Percentiles rank a stretch among this genome's conserved stretches.
Conservation (phyloP, 2,113 vertebrate species). For the Petrocephalus microphthalmus region DNA sequence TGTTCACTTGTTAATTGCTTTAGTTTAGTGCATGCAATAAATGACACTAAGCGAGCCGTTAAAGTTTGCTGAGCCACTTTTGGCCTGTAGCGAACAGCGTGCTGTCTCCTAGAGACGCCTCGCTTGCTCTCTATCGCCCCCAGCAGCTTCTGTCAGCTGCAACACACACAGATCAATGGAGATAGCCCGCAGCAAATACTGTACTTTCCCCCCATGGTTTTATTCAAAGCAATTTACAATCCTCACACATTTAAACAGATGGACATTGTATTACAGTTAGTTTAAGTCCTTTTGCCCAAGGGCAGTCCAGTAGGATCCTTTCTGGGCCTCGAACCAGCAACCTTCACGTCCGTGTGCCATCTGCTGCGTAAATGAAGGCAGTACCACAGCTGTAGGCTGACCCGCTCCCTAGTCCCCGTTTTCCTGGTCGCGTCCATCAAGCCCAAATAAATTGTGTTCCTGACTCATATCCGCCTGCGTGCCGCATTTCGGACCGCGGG, state of each 20-base stretch:
- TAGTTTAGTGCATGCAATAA: not conserved
- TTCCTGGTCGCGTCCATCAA: not conserved
- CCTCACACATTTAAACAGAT: not conserved
- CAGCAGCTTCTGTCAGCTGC: not conserved
- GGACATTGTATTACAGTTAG: not conserved
- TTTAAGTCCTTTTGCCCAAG: not conserved
- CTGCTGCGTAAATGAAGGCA: not conserved
- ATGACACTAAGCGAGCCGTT: not conserved
- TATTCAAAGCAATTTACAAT: not conserved
- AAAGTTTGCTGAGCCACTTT: not conserved
- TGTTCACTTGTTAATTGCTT: not conserved
- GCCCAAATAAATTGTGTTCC: not conserved
- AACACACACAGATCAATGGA: not conserved
- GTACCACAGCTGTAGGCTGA: not conserved
- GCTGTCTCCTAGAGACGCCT: not conserved
- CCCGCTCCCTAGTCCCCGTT: not conserved
- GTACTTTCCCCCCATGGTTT: not conserved
- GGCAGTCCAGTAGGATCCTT: not conserved
- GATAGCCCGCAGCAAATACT: not conserved
- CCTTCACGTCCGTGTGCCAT: not conserved
- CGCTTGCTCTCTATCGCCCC: not conserved
- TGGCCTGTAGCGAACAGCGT: not conserved
- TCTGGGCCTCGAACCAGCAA: not conserved
- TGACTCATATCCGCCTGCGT: not conserved
- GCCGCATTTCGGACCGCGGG: not conserved